A percentile compares a stretch with the other conserved stretches of the same genome.
phyloP scores from a whole-genome alignment of 2,888 invertebrate genomes.

The Rhagium mordax region DNA sequence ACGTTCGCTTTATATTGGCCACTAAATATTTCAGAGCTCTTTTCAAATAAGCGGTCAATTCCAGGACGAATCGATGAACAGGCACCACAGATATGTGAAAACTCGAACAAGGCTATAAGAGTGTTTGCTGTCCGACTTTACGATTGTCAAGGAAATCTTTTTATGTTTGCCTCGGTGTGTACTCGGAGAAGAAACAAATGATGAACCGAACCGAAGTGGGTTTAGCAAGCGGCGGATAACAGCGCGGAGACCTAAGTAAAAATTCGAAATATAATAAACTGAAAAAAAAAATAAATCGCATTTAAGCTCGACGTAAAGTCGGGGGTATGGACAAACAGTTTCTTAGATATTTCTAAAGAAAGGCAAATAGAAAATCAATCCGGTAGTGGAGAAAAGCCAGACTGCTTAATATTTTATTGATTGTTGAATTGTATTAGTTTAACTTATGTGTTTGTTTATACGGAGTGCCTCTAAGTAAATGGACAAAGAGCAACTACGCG shows the following conservation, averaged over 20 bases:
- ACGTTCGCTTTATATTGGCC: slow-evolving; percentile 11
- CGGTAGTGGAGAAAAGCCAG: too few relatives aligned
- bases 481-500: too few relatives aligned
- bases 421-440: too few relatives aligned
- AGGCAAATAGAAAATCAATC: too few relatives aligned
- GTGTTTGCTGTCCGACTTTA: not conserved
- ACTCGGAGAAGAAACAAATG: not conserved
- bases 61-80: not conserved
- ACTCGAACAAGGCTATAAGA: slow-evolving; percentile 17
- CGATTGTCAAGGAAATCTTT: not conserved
- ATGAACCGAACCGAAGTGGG: not conserved
- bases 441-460: too few relatives aligned
- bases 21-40: slow-evolving; percentile 27
- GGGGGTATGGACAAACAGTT: too few relatives aligned
- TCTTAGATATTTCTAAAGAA: too few relatives aligned
- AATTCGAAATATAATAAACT: not conserved
- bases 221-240: not conserved
- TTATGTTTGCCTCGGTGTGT: not conserved
- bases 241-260: too few relatives aligned
- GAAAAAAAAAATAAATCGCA: too few relatives aligned
- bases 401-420: too few relatives aligned
- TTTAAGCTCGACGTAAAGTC: too few relatives aligned
- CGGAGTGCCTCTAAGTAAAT: too few relatives aligned
- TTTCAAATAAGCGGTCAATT: slow-evolving; percentile 11
- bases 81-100: not conserved